Base-by-base conservation (phyloP, 1,140 invertebrate genomes). In the Drosophila prosaltans region DNA sequence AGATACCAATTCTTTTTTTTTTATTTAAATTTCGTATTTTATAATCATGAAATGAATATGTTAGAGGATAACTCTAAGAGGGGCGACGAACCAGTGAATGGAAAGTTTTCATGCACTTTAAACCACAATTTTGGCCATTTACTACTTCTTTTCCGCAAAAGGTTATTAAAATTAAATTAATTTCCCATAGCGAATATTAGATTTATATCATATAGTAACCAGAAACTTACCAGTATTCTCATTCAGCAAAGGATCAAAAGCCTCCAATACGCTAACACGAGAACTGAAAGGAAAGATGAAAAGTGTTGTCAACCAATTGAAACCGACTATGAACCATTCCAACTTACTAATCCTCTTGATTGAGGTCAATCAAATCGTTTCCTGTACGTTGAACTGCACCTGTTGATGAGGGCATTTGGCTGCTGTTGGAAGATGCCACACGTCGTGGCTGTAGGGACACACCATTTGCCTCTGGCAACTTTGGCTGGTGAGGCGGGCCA, bases 191-290 rank as follows among this genome's bases (percentile, higher is more conserved):
- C 16, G 16, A 0, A 51, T 26, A 3, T 51, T 3, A 9, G 24
- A 6, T 2, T 36, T 36, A 36, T 51, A 51, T 26, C 8, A 0
- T 9, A 26, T 36, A 36, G 6, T 36, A 24, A 24, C 10, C 9
- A 55, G 4, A 48, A 41, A 63, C 82, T 86, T 88, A 89, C 83
- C 83, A 43, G 80, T 69, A 59, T 89, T 83, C 41, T 93, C 91
- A 59, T 93, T 94, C 72, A 96, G 93, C 91, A 97, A 93, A 70
- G 96, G 96, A 94, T 97, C 96, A 92, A 97, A 97, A 63, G 96
- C 96, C 92, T 97, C 96, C 78, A 97, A 92, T 71, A 97, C 96
- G 92, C 96, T 96, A 68, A 96, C 96, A 91, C 95, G 93, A 74
- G 92, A 80, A 78, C 93, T 90, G 78, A 81, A 10, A 51, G 43